Base-by-base conservation (phyloP, 2,113 vertebrate genomes). In the Rhinoderma darwinii region DNA sequence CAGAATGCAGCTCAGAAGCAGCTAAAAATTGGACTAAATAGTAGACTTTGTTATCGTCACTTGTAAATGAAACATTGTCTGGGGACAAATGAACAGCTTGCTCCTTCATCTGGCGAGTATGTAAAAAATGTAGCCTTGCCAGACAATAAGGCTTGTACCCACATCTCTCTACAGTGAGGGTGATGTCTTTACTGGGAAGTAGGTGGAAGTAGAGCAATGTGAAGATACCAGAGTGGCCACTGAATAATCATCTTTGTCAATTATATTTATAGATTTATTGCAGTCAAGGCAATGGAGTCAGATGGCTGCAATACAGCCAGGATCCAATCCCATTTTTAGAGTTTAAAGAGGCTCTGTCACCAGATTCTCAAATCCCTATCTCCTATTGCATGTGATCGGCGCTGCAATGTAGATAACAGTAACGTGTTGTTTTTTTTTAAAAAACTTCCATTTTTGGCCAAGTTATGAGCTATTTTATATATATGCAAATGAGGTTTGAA, bases 31-130 rank as follows among this genome's bases (percentile, higher is more conserved):
- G 9, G 17, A 5, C n/a, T 56, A 78, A 35, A 78, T 78, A 78
- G 30, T 54, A 30, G 3, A 11, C 27, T 54, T 8, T 6, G 30
- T 54, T 56, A 35, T 54, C 37, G 6, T 37, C 50, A 56, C 27
- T 78, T 22, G 17, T 32, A 35, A 76, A 73, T 73, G 70, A 74
- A 35, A 78, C 30, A 56, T 47, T 35, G 76, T 74, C 10, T 39
- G 6, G 20, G 50, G 6, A 4, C 32, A 35, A 77, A 32, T 30
- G n/a, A 27, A 17, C 14, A 50, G 8, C 2, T 3, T 15, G 12
- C 7, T 18, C 27, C 27, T 51, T 51, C n/a, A 78, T 56, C 7
- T 35, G 7, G 43, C 4, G 27, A 27, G 47, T 78, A 35, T 78
- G 50, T 78, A 30, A 35, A 78, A 41, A n/a, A 59, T 80, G 4